Evolutionary conservation across 2,113 vertebrate species (phyloP).

Genomic region (Hucho hucho): DNA sequence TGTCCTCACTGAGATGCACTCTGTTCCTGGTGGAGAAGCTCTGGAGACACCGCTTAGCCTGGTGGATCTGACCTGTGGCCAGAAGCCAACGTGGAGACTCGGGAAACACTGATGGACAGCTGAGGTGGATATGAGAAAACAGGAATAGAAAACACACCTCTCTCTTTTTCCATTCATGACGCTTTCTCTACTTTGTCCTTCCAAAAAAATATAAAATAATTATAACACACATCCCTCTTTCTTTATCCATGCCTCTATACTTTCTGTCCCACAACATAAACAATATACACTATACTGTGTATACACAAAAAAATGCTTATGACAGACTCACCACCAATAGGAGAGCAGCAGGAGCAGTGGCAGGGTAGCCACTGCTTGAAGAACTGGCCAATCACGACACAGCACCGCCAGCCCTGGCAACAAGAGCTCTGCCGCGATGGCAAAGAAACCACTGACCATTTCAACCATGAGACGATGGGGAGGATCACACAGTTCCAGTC

Average conservation of each 20-base stretch:
- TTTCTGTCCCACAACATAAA: too few species aligned
- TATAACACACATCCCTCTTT: too few species aligned
- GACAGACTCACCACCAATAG: conserved; percentile 83
- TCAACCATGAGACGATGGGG: conserved; percentile 78
- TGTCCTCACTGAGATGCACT: conserved; percentile 52
- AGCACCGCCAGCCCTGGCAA: conserved; percentile 79
- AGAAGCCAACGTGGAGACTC: conserved; percentile 89
- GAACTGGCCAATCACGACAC: conserved; percentile 80
- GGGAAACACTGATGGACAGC: conserved; percentile 78
- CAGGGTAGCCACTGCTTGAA: conserved; percentile 82
- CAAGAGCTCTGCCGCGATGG: conserved; percentile 79
- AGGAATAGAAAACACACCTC: not conserved
- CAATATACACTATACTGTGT: not conserved
- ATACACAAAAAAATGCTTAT: not conserved
- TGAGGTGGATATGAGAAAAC: conserved; percentile 50
- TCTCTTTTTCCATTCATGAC: not conserved
- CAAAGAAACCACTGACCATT: conserved; percentile 80
- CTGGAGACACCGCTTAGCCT: conserved; percentile 74
- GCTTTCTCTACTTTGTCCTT: too few species aligned
- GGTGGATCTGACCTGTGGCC: conserved; percentile 78
- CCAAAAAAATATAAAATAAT: too few species aligned
- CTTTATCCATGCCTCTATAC: too few species aligned
- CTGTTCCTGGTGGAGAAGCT: conserved; percentile 68
- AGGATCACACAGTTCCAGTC: conserved; percentile 86
- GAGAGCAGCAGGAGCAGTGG: conserved; percentile 76